A percentile compares a stretch with the other conserved stretches of the same genome.
phyloP scores from a whole-genome alignment of 2,113 vertebrate species.

The Ramphastos sulfuratus region DNA sequence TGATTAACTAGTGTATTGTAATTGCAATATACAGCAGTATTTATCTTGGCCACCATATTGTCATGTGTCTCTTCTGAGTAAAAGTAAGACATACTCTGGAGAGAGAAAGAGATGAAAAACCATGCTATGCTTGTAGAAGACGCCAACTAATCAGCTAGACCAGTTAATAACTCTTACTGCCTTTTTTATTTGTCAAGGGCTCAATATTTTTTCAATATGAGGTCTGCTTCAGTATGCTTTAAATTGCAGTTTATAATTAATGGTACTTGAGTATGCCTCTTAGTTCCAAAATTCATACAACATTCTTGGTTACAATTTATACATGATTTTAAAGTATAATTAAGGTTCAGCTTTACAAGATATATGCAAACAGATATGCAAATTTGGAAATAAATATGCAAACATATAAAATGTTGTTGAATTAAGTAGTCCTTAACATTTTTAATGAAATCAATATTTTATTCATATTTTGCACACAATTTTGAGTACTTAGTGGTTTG shows the following conservation, averaged over 20 bases:
- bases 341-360: slow-evolving; percentile 83
- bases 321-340: slow-evolving; percentile 87
- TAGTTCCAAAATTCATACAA: slow-evolving; percentile 81
- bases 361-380: slow-evolving; percentile 90
- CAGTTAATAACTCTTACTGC: slow-evolving; percentile 72
- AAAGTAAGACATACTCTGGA: slow-evolving; percentile 7
- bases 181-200: slow-evolving; percentile 77
- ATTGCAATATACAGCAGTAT: background rate
- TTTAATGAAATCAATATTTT: slow-evolving; percentile 89
- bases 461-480: slow-evolving; percentile 82
- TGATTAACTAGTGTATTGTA: background rate
- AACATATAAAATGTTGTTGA: slow-evolving; percentile 86
- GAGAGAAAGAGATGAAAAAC: background rate
- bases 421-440: slow-evolving; percentile 87
- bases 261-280: slow-evolving; percentile 77
- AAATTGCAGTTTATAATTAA: slow-evolving; percentile 82
- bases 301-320: slow-evolving; percentile 85
- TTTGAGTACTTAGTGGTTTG: slow-evolving; percentile 76
- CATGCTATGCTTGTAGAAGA: slow-evolving; percentile 53
- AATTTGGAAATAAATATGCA: slow-evolving; percentile 86
- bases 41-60: slow-evolving; percentile 18
- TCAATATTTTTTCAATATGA: slow-evolving; percentile 83
- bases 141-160: slow-evolving; percentile 73
- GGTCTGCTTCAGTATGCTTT: slow-evolving; percentile 74
- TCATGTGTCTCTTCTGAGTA: slow-evolving; percentile 17